phyloP scores from a whole-genome alignment of 2,888 invertebrate genomes.

The Hypolimnas misippus region DNA sequence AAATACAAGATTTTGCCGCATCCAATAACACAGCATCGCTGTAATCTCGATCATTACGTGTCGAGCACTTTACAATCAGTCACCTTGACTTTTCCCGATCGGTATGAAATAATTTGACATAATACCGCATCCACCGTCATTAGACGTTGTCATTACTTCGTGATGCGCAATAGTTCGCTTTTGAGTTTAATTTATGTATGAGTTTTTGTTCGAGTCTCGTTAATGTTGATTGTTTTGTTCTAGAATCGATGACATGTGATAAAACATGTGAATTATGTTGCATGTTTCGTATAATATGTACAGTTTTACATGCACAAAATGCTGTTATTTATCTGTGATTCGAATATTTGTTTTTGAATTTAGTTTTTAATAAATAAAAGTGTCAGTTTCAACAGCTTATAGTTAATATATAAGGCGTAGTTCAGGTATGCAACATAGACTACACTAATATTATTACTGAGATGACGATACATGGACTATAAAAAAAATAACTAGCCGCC shows the following conservation, averaged over 20 bases:
- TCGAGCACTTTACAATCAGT: constrained; percentile 63
- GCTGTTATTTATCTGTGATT: too few species aligned
- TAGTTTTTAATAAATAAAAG: too few species aligned
- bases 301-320: not conserved
- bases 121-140: constrained; percentile 71
- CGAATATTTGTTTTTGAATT: too few species aligned
- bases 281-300: not conserved
- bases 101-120: constrained; percentile 81
- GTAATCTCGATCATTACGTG: constrained; percentile 58
- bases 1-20: constrained; percentile 43
- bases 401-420: too few species aligned
- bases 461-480: too few species aligned
- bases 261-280: not conserved
- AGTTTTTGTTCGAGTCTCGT: constrained; percentile 46
- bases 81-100: constrained; percentile 82
- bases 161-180: constrained; percentile 51
- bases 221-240: constrained; percentile 33
- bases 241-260: constrained; percentile 11
- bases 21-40: constrained; percentile 41
- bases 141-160: constrained; percentile 57
- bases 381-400: too few species aligned
- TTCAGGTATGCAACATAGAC: too few species aligned
- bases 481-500: too few species aligned
- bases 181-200: constrained; percentile 41
- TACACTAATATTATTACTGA: too few species aligned